A percentile compares a stretch with the other conserved stretches of the same genome.
phyloP scores from a whole-genome alignment of 2,888 invertebrate genomes.

The Tridacna gigas region DNA sequence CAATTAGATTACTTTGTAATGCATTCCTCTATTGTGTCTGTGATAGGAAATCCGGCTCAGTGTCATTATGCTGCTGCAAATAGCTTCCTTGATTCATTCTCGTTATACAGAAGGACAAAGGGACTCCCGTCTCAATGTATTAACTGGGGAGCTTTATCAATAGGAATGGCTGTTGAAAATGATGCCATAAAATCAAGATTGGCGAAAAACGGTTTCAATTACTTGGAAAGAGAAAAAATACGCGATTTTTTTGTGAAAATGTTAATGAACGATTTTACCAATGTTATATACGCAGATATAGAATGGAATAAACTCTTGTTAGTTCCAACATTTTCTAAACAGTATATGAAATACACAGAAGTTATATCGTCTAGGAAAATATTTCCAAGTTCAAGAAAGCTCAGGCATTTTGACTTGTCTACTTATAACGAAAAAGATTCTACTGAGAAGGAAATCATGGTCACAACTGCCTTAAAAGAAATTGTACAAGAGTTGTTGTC shows the following conservation, averaged over 20 bases:
- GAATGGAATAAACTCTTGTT: not conserved
- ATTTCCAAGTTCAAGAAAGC: too few species aligned
- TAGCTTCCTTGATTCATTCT: constrained; percentile 3
- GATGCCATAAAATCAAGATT: not conserved
- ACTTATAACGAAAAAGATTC: too few species aligned
- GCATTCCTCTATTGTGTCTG: not conserved
- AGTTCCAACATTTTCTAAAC: not conserved
- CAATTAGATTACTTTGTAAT: constrained; percentile 10
- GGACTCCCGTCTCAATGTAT: not conserved
- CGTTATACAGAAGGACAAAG: not conserved
- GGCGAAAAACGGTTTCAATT: not conserved
- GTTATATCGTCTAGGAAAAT: too few species aligned
- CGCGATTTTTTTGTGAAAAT: not conserved
- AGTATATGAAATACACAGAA: not conserved
- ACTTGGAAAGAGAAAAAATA: not conserved
- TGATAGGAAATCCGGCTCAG: not conserved
- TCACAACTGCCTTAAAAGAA: constrained; percentile 28
- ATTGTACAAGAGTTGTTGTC: constrained; percentile 55
- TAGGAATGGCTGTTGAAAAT: not conserved
- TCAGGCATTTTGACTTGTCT: too few species aligned
- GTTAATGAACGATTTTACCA: not conserved
- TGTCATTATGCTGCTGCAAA: constrained; percentile 9
- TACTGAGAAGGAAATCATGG: constrained; percentile 31
- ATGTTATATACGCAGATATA: not conserved
- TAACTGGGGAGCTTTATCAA: constrained; percentile 2